Base-by-base conservation (phyloP, 2,797 vertebrate species). In the Cichlasoma orientale region DNA sequence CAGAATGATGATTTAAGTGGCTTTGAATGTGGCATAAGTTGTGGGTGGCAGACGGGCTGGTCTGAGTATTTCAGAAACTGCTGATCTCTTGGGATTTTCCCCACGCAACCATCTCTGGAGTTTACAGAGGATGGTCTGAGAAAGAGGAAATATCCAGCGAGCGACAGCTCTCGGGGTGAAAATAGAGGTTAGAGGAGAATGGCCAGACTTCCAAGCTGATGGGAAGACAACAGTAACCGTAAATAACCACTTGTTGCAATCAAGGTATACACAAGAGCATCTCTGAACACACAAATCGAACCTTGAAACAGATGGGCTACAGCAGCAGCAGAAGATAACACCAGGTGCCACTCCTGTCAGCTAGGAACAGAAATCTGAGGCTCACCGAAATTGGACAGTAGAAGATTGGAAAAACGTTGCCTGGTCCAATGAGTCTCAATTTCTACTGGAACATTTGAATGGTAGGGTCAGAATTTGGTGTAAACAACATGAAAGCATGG, bases 401-500 rank as follows among this genome's bases (percentile, higher is more conserved):
- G 36, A 41, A 61, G 7, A 16, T 14, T 41, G 0, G 12, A 2
- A 29, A 58, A 25, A 25, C 1, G 0, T 25, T 7, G 1, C 0
- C 7, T 44, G 59, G 47, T 19, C 16, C 18, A 18, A 50, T 3
- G 18, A 50, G 47, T 25, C 36, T 41, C 8, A 8, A 18, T 63
- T 16, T 25, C 36, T 61, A 21, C 21, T 10, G 41, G 3, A 19
- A 61, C 58, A 41, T 61, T 61, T 2, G 13, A n/a, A 10, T 61
- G 58, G 14, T 61, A 16, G 13, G 9, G 3, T 1, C 36, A 41
- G 21, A 63, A 25, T 10, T 41, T 36, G 33, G 33, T 36, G 9
- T 36, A 3, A 36, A 36, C 33, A 36, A 9, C 33, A 9, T 36
- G 33, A 36, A 36, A 36, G 33, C 9, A 36, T 36, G 8, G 2